phyloP scores from a whole-genome alignment of 2,113 vertebrate species.

The Cyprinodon brontotheroides region DNA sequence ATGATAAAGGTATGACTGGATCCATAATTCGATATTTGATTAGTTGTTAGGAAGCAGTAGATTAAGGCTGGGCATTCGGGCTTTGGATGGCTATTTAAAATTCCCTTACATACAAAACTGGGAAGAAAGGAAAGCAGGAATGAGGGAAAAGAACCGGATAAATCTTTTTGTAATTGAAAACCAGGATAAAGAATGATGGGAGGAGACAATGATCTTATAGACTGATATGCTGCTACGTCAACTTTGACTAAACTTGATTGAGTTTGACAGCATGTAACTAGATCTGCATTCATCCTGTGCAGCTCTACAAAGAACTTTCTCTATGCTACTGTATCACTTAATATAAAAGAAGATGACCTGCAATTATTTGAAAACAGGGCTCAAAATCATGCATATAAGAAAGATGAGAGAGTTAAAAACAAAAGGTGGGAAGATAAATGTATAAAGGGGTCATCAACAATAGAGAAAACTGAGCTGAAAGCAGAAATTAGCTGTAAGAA shows the following conservation, averaged over 20 bases:
- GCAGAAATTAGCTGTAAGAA: too few relatives aligned
- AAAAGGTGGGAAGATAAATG: not conserved
- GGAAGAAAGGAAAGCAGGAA: too few relatives aligned
- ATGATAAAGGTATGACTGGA: too few relatives aligned
- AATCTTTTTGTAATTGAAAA: not conserved
- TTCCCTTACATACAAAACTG: too few relatives aligned
- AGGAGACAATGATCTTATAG: not conserved
- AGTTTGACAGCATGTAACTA: not conserved
- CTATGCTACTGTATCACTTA: not conserved
- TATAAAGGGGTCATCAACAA: not conserved
- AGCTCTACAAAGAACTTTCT: not conserved
- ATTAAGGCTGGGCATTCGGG: too few relatives aligned
- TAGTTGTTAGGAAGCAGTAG: too few relatives aligned
- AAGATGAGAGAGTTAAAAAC: not conserved
- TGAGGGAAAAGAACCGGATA: not conserved
- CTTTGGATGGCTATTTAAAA: too few relatives aligned
- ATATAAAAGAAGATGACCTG: not conserved
- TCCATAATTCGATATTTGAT: too few relatives aligned
- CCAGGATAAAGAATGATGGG: not conserved
- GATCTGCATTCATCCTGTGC: not conserved
- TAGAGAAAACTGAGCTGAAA: too few relatives aligned
- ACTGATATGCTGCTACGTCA: not conserved
- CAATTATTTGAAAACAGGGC: not conserved
- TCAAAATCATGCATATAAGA: not conserved
- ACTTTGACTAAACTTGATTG: not conserved